Conservation (phyloP, 2,888 invertebrate species). For the Metalampra italica region DNA sequence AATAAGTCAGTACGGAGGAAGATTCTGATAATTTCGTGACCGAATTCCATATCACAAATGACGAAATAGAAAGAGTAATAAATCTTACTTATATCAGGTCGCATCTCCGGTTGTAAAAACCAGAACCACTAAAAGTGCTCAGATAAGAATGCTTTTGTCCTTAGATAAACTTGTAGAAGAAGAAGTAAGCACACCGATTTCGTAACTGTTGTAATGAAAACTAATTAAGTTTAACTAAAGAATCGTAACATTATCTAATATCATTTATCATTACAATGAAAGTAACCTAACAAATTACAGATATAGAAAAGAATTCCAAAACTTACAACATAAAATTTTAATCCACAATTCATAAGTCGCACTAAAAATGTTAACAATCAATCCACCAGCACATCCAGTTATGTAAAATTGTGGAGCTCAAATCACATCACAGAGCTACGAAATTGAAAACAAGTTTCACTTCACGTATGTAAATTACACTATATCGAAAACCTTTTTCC, state of each 20-base stretch:
- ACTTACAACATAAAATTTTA: slow-evolving; percentile 42
- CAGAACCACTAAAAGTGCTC: slow-evolving; percentile 16
- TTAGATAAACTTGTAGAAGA: slow-evolving; percentile 2
- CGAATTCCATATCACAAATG: slow-evolving; percentile 48
- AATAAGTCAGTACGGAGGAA: slow-evolving; percentile 30
- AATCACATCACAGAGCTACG: slow-evolving; percentile 52
- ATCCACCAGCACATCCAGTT: slow-evolving; percentile 40
- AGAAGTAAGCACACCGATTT: neutral
- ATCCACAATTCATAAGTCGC: slow-evolving; percentile 41
- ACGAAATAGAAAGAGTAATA: slow-evolving; percentile 43
- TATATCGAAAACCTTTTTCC: slow-evolving; percentile 60
- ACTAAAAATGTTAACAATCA: slow-evolving; percentile 30
- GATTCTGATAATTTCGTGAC: slow-evolving; percentile 48
- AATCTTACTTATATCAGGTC: slow-evolving; percentile 50
- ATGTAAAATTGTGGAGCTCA: slow-evolving; percentile 22
- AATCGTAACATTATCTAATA: no score
- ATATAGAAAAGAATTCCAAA: neutral
- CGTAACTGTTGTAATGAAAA: no score
- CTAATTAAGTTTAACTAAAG: no score
- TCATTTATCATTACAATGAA: neutral
- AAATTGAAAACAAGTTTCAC: slow-evolving; percentile 61
- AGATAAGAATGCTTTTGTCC: slow-evolving; percentile 10
- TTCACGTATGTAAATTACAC: slow-evolving; percentile 65
- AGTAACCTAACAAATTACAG: neutral
- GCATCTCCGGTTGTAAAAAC: slow-evolving; percentile 17